These are phyloP conservation scores for Somateria mollissima DNA, from an alignment of 2,797 vertebrate species.

Conservation along the genomic window DNA sequence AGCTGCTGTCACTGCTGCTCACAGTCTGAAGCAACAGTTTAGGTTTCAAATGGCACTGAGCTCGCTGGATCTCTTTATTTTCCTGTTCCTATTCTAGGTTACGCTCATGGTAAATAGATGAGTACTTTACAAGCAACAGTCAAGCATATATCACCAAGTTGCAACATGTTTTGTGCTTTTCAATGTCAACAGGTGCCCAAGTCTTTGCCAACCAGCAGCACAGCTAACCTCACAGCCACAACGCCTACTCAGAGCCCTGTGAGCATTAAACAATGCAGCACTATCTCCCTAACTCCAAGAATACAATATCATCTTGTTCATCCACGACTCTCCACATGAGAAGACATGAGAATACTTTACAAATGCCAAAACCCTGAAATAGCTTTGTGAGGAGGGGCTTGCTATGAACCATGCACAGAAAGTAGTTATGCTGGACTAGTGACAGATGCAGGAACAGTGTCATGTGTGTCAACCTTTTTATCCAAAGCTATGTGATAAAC, in stretches of 20 bases:
- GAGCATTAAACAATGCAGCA: not conserved
- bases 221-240: not conserved
- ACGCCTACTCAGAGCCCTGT: not conserved
- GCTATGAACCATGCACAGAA: not conserved
- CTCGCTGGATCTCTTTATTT: not conserved
- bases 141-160: not conserved
- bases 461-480: not conserved
- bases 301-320: not conserved
- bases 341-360: not conserved
- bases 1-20: constrained; percentile 37
- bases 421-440: not conserved
- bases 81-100: not conserved
- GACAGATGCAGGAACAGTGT: not conserved
- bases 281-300: not conserved
- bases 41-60: not conserved
- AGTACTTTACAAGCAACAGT: not conserved
- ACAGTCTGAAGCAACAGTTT: constrained; percentile 12
- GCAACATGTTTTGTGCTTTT: not conserved
- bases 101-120: not conserved
- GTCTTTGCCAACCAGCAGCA: not conserved
- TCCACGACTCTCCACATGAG: not conserved
- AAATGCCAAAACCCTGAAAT: not conserved
- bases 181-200: not conserved
- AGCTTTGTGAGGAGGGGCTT: not conserved
- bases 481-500: not conserved